A percentile compares a stretch with the other conserved stretches of the same genome.
phyloP scores from a whole-genome alignment of 2,797 vertebrate species.

The Sebastes cheni region DNA sequence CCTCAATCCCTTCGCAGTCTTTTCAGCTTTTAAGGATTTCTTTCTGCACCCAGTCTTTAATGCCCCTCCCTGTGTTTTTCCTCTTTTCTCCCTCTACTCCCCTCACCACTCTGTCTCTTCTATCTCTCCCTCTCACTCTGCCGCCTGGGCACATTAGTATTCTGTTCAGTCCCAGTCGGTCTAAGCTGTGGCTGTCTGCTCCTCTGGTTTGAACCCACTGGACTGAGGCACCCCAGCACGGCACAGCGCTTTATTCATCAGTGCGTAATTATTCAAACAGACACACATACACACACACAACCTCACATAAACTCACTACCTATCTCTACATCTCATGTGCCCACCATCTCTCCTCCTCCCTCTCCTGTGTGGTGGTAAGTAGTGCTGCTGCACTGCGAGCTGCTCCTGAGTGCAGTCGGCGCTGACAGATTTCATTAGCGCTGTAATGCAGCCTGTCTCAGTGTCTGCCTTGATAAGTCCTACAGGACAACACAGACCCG shows the following conservation, averaged over 20 bases:
- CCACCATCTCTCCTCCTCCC: not conserved
- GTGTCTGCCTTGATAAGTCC: conserved; percentile 58
- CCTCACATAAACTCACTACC: conserved; percentile 29
- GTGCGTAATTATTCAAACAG: conserved; percentile 54
- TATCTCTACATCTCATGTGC: conserved; percentile 15
- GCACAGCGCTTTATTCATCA: conserved; percentile 62
- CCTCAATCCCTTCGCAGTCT: not conserved
- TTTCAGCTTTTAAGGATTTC: conserved; percentile 14
- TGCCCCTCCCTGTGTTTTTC: conserved; percentile 23
- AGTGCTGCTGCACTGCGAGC: conserved; percentile 39
- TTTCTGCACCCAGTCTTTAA: not conserved
- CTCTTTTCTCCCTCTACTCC: conserved; percentile 14
- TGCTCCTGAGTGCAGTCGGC: conserved; percentile 60
- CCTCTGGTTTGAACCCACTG: conserved; percentile 57
- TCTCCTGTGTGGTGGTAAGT: conserved; percentile 25
- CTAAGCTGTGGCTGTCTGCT: conserved; percentile 67
- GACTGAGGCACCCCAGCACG: conserved; percentile 42
- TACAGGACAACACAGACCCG: conserved; percentile 48
- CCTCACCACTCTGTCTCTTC: conserved; percentile 30
- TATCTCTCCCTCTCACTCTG: conserved; percentile 33
- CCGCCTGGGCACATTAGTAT: conserved; percentile 73
- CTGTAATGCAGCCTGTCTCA: conserved; percentile 60
- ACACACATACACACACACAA: conserved; percentile 25
- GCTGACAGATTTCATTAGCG: conserved; percentile 76
- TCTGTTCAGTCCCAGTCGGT: conserved; percentile 68